These are phyloP conservation scores for Ormyrus thymus DNA, from an alignment of 2,888 invertebrate species.

Conservation along the genomic window DNA sequence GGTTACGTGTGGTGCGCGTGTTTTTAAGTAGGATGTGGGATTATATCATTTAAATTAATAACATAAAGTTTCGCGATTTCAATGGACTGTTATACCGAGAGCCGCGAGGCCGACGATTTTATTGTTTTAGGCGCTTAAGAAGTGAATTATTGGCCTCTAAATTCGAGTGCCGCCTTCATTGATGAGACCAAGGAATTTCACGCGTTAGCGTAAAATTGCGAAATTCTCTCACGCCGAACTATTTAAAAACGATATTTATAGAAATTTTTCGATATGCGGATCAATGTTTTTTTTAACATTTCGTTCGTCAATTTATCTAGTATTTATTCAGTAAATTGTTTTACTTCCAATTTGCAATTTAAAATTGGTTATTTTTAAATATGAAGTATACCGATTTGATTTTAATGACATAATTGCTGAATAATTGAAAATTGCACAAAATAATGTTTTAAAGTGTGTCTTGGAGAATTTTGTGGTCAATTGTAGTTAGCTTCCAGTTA, in stretches of 20 bases:
- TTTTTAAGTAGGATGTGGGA: constrained; percentile 20
- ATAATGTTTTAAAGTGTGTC: not conserved
- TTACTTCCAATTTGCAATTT: not conserved
- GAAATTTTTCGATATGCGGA: constrained; percentile 11
- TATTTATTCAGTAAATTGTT: not conserved
- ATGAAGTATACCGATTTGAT: constrained; percentile 6
- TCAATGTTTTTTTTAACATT: not conserved
- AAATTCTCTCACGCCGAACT: constrained; percentile 21
- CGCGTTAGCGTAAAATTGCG: constrained; percentile 28
- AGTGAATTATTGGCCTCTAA: constrained; percentile 29
- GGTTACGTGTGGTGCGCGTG: constrained; percentile 4
- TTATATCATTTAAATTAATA: constrained; percentile 19
- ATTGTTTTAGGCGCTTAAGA: constrained; percentile 16
- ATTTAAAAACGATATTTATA: constrained; percentile 29
- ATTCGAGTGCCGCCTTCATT: constrained; percentile 29
- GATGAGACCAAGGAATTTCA: constrained; percentile 28
- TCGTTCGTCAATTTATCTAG: not conserved
- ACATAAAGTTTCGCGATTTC: not conserved
- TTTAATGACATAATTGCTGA: constrained; percentile 17
- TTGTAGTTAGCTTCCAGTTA: constrained; percentile 9
- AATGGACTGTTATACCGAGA: too few species aligned
- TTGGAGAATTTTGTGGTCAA: constrained; percentile 16
- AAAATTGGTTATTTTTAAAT: not conserved
- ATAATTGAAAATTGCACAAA: not conserved
- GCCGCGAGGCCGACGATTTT: not conserved